Conservation (phyloP, 2,888 invertebrate species). For the Bembecia ichneumoniformis region DNA sequence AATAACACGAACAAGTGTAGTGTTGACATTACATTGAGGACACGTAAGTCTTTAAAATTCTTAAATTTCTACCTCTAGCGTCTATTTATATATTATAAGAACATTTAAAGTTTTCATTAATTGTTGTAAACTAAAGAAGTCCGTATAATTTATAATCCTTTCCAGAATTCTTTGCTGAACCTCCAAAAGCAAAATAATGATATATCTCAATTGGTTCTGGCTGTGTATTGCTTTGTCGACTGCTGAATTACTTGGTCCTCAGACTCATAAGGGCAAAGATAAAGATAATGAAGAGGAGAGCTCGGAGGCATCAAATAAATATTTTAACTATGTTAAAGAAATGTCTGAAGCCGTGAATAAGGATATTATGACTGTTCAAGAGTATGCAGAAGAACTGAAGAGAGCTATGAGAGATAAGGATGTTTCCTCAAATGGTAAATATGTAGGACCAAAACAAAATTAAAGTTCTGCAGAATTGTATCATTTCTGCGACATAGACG, state of each 20-base stretch:
- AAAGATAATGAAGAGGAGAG: constrained; percentile 25
- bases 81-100: background rate
- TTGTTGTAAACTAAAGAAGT: no score
- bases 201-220: constrained; percentile 19
- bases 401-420: constrained; percentile 15
- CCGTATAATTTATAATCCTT: background rate
- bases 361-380: constrained; percentile 38
- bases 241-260: constrained; percentile 51
- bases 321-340: constrained; percentile 38
- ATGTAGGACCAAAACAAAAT: no score
- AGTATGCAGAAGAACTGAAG: constrained; percentile 46
- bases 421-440: background rate
- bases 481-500: no score
- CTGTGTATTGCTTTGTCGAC: constrained; percentile 36
- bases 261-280: constrained; percentile 29
- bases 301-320: constrained; percentile 9
- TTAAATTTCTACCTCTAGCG: background rate
- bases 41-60: constrained; percentile 2
- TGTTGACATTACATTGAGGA: background rate
- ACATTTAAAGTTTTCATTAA: background rate
- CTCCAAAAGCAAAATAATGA: no score
- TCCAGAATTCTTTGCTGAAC: no score
- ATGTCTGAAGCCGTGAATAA: constrained; percentile 43
- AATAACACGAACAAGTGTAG: background rate
- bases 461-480: no score